phyloP scores from a whole-genome alignment of 2,888 invertebrate genomes.

The Acrobasis repandana region DNA sequence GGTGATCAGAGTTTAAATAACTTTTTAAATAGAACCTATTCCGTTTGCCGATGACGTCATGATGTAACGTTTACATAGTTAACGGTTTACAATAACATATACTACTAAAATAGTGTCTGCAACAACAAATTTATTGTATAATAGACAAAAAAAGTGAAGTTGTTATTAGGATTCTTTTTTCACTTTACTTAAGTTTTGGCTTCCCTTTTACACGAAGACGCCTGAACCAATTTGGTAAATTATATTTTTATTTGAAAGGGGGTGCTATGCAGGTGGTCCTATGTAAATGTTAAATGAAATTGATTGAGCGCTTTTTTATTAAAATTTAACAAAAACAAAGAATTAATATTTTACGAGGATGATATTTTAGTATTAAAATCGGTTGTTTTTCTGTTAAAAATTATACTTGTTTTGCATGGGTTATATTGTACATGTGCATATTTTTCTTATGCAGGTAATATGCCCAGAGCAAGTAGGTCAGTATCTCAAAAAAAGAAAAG shows the following conservation, averaged over 20 bases:
- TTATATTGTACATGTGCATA: neutral
- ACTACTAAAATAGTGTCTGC: too few relatives aligned
- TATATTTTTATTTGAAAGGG: neutral
- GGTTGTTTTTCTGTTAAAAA: neutral
- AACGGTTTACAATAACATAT: too few relatives aligned
- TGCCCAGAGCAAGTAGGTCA: constrained; percentile 23
- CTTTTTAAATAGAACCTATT: too few relatives aligned
- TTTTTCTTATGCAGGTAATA: constrained; percentile 16
- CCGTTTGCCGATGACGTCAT: neutral
- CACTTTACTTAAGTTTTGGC: too few relatives aligned
- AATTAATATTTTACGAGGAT: neutral
- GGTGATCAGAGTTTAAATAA: neutral
- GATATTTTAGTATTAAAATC: constrained; percentile 4
- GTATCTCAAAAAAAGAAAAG: constrained; percentile 26
- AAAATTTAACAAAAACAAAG: too few relatives aligned
- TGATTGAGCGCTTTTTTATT: too few relatives aligned
- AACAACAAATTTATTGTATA: too few relatives aligned
- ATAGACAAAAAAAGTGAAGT: too few relatives aligned
- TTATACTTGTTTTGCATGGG: neutral
- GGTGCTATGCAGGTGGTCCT: neutral
- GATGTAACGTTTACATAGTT: too few relatives aligned
- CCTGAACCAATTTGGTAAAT: neutral
- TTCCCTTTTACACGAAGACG: too few relatives aligned
- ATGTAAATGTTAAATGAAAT: neutral
- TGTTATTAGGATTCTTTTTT: too few relatives aligned